Base-by-base conservation (phyloP, 2,797 vertebrate species). In the Spinus pinus region DNA sequence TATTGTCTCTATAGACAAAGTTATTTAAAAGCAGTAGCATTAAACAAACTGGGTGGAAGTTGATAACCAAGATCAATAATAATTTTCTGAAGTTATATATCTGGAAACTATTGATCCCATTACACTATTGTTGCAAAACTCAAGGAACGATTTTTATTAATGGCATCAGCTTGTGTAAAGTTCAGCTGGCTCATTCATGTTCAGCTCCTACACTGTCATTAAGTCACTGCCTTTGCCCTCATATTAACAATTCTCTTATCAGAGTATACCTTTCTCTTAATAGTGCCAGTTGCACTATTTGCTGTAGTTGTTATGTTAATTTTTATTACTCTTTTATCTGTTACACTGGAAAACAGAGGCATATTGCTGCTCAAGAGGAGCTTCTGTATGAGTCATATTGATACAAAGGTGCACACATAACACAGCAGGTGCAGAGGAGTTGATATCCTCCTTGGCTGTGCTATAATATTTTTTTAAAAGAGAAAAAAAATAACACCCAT, bases 291-390 rank as follows among this genome's bases (percentile, higher is more conserved):
- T 58, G 28, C 49, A 64, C 25, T 75, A 70, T 89, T 95, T 92
- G 70, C 58, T 62, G 41, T 85, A 71, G 81, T 64, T 86, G 57
- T 91, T 93, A 82, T 60, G 89, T 93, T 81, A 77, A 87, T 90
- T 86, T 81, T 89, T 94, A 72, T 94, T 92, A 57, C 39, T 81
- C 19, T 30, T 91, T 86, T 86, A 64, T 72, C 65, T 82, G 12
- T 72, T 84, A 64, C 15, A 5, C 51, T 78, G 47, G 79, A 91
- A 92, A 87, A 92, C 39, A 81, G 71, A 85, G 39, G 21, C 5
- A 37, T 70, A 37, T 51, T 93, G 58, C 58, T 90, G 6, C 42
- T 57, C 23, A 31, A 31, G 23, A 69, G 28, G 11, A 66, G 13
- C 10, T 83, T 66, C n/a, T 65, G 3, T 46, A 3, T 50, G 17